Conservation (phyloP, 2,113 vertebrate species). For the Canis aureus region DNA sequence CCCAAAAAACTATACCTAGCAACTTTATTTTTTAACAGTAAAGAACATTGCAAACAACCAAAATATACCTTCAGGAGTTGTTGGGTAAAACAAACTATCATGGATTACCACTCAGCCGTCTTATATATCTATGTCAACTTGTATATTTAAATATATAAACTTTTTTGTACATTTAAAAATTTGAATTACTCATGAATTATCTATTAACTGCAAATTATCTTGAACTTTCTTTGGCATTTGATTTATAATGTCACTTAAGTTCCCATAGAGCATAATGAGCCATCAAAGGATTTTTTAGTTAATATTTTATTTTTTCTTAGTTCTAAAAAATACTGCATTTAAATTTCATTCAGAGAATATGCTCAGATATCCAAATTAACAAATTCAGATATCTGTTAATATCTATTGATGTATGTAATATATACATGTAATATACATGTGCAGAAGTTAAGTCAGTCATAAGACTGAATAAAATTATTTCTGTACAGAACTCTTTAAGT, state of each 20-base stretch:
- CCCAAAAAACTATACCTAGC: not conserved
- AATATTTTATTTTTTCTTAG: not conserved
- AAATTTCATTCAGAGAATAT: not conserved
- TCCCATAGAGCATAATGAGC: not conserved
- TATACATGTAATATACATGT: not conserved
- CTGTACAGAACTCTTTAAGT: not conserved
- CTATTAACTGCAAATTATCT: not conserved
- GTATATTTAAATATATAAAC: not conserved
- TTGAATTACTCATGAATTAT: not conserved
- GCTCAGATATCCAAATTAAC: not conserved
- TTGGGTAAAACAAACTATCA: not conserved
- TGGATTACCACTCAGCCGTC: not conserved
- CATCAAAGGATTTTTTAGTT: not conserved
- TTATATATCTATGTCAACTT: not conserved
- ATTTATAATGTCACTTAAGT: conserved; percentile 5
- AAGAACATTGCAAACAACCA: not conserved
- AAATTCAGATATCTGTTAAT: not conserved
- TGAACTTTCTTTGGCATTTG: not conserved
- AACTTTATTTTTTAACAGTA: not conserved
- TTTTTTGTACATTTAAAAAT: not conserved
- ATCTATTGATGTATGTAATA: not conserved
- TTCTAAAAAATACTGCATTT: not conserved
- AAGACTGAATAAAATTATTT: not conserved
- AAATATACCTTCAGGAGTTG: not conserved
- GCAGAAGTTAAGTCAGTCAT: not conserved